These are phyloP conservation scores for Hystrix cristata DNA, from an alignment of 2,113 vertebrate genomes.

Conservation along the genomic window DNA sequence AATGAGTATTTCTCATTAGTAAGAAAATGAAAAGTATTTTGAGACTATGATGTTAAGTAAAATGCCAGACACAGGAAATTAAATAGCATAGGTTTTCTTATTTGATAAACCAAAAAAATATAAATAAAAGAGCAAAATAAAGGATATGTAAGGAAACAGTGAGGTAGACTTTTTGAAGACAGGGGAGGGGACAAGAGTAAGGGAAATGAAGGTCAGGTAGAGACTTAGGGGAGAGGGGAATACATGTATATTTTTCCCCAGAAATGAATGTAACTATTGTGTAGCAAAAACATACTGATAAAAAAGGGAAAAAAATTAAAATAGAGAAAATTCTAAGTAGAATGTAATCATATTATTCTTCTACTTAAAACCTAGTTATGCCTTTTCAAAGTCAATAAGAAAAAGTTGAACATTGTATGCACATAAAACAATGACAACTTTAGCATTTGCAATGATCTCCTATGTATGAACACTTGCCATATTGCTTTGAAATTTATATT, in stretches of 20 bases:
- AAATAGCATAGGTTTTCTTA: background rate
- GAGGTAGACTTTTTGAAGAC: background rate
- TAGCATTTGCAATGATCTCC: background rate
- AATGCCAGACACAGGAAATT: background rate
- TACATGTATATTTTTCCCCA: background rate
- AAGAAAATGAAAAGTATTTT: background rate
- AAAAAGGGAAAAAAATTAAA: background rate
- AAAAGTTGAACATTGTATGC: background rate
- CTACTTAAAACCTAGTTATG: background rate
- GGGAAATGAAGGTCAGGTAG: too few relatives aligned
- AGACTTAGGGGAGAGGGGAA: background rate
- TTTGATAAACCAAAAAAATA: background rate
- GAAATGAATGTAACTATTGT: background rate
- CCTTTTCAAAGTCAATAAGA: background rate
- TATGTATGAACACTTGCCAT: background rate
- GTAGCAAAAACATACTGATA: background rate
- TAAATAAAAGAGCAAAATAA: background rate
- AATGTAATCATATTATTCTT: background rate
- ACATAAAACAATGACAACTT: background rate
- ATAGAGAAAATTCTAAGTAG: background rate
- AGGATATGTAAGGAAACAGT: background rate
- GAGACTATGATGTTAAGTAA: background rate
- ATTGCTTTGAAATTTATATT: background rate
- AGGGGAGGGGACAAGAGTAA: background rate
- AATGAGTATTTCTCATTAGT: background rate